Conservation (phyloP, 2,888 invertebrate genomes). For the Mythimna loreyi region DNA sequence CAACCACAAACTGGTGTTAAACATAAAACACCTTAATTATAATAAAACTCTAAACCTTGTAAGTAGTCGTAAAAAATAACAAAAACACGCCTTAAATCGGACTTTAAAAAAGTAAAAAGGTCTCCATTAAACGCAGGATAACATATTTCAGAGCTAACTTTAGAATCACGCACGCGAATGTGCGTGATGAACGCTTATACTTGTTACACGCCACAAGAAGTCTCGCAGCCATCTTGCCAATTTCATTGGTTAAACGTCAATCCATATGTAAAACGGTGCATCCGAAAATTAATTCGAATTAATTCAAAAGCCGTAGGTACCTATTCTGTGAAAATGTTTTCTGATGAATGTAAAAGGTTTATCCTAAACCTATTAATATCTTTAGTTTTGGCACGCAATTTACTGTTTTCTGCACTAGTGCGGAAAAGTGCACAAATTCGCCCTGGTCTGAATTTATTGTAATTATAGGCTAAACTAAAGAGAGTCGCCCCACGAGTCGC, state of each 20-base stretch:
- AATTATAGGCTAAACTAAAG: too few species aligned
- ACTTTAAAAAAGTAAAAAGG: constrained; percentile 21
- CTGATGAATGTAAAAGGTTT: neutral
- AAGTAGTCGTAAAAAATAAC: constrained; percentile 11
- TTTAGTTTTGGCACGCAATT: too few species aligned
- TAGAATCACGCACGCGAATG: constrained; percentile 58
- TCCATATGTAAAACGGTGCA: constrained; percentile 27
- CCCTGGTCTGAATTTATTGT: too few species aligned
- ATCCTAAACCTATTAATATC: too few species aligned
- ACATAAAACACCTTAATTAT: neutral
- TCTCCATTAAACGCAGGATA: constrained; percentile 36
- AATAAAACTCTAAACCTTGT: constrained; percentile 24
- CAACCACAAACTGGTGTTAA: neutral
- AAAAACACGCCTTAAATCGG: constrained; percentile 15
- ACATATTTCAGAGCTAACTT: constrained; percentile 51
- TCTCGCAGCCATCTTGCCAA: constrained; percentile 29
- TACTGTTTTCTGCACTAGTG: too few species aligned
- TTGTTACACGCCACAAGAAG: constrained; percentile 48
- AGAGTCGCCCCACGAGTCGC: too few species aligned
- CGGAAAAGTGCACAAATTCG: too few species aligned
- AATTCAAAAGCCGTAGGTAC: constrained; percentile 8
- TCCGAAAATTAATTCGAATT: constrained; percentile 3
- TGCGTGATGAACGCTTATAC: constrained; percentile 60
- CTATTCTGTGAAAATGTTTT: neutral
- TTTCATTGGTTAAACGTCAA: constrained; percentile 13